phyloP scores from a whole-genome alignment of 2,113 vertebrate species.

The Progne subis region DNA sequence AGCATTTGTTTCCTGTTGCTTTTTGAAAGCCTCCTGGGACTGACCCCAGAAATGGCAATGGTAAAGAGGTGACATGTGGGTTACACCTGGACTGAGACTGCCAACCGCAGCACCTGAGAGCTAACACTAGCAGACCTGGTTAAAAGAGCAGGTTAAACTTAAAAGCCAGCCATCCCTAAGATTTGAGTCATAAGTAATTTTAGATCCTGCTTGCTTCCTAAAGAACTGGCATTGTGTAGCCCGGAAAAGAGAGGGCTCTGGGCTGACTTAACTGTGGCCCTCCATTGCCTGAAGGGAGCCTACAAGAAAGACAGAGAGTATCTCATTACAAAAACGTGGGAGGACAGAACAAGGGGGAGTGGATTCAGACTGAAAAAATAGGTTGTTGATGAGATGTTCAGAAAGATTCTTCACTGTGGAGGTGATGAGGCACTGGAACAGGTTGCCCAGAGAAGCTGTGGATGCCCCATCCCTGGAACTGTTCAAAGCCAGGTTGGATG shows the following conservation, averaged over 20 bases:
- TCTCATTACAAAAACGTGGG: not conserved
- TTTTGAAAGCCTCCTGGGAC: not conserved
- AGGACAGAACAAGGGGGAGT: too few species aligned
- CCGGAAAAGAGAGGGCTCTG: not conserved
- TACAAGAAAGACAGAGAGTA: not conserved
- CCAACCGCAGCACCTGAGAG: not conserved
- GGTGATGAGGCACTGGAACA: not conserved
- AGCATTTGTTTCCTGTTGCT: not conserved
- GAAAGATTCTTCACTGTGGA: not conserved
- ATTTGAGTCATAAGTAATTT: not conserved
- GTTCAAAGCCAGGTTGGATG: not conserved
- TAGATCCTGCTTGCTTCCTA: not conserved
- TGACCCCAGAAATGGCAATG: not conserved
- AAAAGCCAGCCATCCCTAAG: not conserved
- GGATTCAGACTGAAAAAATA: not conserved
- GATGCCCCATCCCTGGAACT: not conserved
- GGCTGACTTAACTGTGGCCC: too few species aligned
- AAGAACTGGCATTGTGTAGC: not conserved
- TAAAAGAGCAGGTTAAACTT: not conserved
- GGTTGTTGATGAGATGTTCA: not conserved
- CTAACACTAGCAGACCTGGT: not conserved
- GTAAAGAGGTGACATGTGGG: not conserved
- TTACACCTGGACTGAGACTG: not conserved
- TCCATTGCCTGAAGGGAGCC: not conserved
- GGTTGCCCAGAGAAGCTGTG: not conserved